phyloP scores from a whole-genome alignment of 2,113 vertebrate genomes.

The Scomber colias region DNA sequence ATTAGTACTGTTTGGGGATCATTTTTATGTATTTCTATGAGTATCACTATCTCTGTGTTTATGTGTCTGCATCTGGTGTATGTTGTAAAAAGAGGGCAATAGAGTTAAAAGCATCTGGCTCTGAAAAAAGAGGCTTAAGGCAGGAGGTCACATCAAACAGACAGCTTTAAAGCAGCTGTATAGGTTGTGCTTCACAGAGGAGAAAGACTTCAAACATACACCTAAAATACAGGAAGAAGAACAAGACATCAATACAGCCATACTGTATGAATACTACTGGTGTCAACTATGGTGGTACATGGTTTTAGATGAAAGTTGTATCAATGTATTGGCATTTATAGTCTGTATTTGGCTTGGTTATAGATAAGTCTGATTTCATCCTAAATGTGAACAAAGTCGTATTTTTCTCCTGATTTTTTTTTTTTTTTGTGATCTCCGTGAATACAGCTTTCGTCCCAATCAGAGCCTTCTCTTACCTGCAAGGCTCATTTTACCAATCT shows the following conservation, averaged over 20 bases:
- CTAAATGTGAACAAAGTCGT: neutral
- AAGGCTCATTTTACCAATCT: slow-evolving; percentile 19
- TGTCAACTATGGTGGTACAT: neutral
- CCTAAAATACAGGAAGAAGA: slow-evolving; percentile 40
- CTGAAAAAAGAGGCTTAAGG: slow-evolving; percentile 48
- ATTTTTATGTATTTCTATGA: neutral
- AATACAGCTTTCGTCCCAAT: slow-evolving; percentile 11
- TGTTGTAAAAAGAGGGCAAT: slow-evolving; percentile 23
- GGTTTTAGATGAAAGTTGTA: slow-evolving; percentile 25
- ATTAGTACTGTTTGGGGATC: neutral
- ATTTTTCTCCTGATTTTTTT: neutral
- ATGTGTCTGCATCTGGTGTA: slow-evolving; percentile 31
- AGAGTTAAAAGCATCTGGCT: slow-evolving; percentile 46
- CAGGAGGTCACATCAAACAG: slow-evolving; percentile 73
- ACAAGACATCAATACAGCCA: slow-evolving; percentile 37
- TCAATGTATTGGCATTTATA: slow-evolving; percentile 10
- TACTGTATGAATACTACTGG: slow-evolving; percentile 3
- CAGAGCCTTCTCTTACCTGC: slow-evolving; percentile 3
- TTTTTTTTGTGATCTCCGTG: slow-evolving; percentile 21
- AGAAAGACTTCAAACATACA: slow-evolving; percentile 61
- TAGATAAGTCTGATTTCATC: neutral
- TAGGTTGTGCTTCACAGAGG: slow-evolving; percentile 46
- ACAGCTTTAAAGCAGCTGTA: slow-evolving; percentile 63
- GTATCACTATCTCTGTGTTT: neutral
- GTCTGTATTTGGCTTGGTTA: slow-evolving; percentile 27